Evolutionary conservation across 2,888 invertebrate species (phyloP).

Genomic region (Ormyrus nitidulus): DNA sequence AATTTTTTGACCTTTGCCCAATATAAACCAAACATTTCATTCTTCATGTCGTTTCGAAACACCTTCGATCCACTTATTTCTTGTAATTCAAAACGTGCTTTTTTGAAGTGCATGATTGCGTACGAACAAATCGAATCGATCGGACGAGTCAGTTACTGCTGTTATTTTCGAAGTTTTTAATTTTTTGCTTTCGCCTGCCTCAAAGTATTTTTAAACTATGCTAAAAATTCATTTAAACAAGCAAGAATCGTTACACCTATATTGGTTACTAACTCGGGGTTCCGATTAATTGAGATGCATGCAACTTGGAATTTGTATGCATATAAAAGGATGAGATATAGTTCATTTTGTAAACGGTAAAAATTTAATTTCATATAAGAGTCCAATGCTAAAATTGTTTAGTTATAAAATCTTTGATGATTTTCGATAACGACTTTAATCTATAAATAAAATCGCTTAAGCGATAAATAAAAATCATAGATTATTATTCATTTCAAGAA

Average conservation of each 20-base stretch:
- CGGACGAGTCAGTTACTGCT: conserved; percentile 45
- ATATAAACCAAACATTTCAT: no score
- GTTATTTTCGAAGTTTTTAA: conserved; percentile 20
- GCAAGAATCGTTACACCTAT: conserved; percentile 17
- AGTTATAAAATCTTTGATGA: no score
- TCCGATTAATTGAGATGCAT: conserved; percentile 19
- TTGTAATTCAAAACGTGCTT: conserved; percentile 28
- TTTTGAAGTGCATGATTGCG: conserved; percentile 41
- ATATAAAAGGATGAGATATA: not conserved
- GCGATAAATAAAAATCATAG: conserved; percentile 7
- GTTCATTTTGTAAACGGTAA: no score
- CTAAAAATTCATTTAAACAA: conserved; percentile 30
- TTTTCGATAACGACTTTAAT: no score
- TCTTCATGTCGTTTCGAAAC: conserved; percentile 11
- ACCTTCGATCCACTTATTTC: conserved; percentile 18
- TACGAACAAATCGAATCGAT: conserved; percentile 51
- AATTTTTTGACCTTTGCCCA: not conserved
- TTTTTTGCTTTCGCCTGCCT: conserved; percentile 47
- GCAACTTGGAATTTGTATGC: conserved; percentile 37
- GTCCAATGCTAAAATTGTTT: no score
- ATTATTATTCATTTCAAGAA: conserved; percentile 16
- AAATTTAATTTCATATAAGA: no score
- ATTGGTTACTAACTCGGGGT: conserved; percentile 39
- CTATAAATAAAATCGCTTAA: no score
- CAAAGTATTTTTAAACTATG: conserved; percentile 40